Conservation (phyloP, 2,797 vertebrate genomes). For the Sebastes oblongus region DNA sequence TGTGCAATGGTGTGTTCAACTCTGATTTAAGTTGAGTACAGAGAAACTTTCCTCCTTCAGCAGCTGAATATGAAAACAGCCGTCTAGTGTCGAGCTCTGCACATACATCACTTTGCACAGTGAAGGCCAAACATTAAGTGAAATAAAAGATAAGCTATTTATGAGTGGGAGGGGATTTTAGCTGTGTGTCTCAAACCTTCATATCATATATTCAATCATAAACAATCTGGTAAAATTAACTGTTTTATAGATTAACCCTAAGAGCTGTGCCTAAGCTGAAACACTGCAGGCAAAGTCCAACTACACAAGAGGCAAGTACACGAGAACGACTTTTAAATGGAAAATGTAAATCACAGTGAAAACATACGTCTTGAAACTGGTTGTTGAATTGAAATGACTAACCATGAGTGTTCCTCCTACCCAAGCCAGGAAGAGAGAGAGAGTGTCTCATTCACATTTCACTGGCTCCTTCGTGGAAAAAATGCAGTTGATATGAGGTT, state of each 20-base stretch:
- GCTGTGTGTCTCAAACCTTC: background rate
- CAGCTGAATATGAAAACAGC: background rate
- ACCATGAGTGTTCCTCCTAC: slow-evolving; percentile 1
- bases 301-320: background rate
- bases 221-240: background rate
- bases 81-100: background rate
- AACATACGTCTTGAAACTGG: slow-evolving; percentile 18
- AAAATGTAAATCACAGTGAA: slow-evolving; percentile 32
- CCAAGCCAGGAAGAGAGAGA: background rate
- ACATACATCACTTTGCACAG: background rate
- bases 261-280: background rate
- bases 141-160: background rate
- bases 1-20: background rate
- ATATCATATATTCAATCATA: background rate
- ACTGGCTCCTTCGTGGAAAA: slow-evolving; percentile 44
- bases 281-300: background rate
- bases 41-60: background rate
- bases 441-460: slow-evolving; percentile 35
- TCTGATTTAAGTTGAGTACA: background rate
- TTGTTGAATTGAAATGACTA: slow-evolving; percentile 11
- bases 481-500: slow-evolving; percentile 52
- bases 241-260: background rate
- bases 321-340: background rate
- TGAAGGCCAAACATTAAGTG: background rate
- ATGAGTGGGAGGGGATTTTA: background rate